Conservation (phyloP, 2,888 invertebrate species). For the Xylophagus ater region DNA sequence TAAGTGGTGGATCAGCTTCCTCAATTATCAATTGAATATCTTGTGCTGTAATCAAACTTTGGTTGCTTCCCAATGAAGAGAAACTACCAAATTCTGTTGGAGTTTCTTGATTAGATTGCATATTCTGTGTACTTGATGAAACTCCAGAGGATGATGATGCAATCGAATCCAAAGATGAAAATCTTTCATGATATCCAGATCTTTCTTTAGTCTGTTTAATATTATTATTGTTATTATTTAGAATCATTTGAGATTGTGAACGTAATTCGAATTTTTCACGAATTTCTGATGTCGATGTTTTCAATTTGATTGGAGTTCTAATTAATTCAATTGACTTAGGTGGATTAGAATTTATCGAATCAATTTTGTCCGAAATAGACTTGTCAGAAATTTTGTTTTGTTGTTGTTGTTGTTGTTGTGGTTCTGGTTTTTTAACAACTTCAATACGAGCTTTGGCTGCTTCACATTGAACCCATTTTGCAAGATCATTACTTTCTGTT, state of each 20-base stretch:
- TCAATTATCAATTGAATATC: conserved; percentile 55
- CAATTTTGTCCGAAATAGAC: not conserved
- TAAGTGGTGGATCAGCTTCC: conserved; percentile 54
- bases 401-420: conserved; percentile 15
- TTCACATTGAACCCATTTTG: conserved; percentile 31
- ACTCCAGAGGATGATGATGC: conserved; percentile 40
- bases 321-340: conserved; percentile 1
- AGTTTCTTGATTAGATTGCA: conserved; percentile 35
- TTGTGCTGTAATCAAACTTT: conserved; percentile 39
- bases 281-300: conserved; percentile 32
- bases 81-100: conserved; percentile 39
- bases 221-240: conserved; percentile 1
- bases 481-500: conserved; percentile 23
- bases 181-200: conserved; percentile 32
- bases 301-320: conserved; percentile 13
- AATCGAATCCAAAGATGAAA: conserved; percentile 37
- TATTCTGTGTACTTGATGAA: conserved; percentile 35
- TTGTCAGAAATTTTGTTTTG: conserved; percentile 8
- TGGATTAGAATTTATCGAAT: conserved; percentile 7
- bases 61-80: conserved; percentile 39
- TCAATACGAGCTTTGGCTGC: conserved; percentile 25
- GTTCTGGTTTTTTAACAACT: conserved; percentile 14
- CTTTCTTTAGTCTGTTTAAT: conserved; percentile 15
- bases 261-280: conserved; percentile 37
- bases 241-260: conserved; percentile 18